These are phyloP conservation scores for Seira ritae DNA, from an alignment of 2,888 invertebrate genomes.

Conservation along the genomic window DNA sequence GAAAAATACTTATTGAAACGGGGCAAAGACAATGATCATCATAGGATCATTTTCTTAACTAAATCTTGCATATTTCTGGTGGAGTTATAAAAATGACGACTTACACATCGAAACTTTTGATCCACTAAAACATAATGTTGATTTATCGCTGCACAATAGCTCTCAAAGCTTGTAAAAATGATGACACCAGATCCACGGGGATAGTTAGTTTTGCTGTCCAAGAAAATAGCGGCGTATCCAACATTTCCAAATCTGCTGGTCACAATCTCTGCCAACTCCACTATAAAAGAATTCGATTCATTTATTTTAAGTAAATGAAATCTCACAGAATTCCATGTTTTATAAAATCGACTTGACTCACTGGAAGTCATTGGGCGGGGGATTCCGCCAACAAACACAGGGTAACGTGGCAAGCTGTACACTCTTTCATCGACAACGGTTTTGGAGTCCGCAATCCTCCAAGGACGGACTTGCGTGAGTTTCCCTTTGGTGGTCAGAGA, in stretches of 20 bases:
- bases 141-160: slow-evolving; percentile 41
- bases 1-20: too few species aligned
- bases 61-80: too few species aligned
- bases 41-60: too few species aligned
- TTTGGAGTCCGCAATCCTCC: slow-evolving; percentile 46
- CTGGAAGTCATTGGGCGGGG: slow-evolving; percentile 39
- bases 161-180: slow-evolving; percentile 42
- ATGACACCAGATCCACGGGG: slow-evolving; percentile 43
- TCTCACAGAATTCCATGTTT: too few species aligned
- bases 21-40: too few species aligned
- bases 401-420: slow-evolving; percentile 34
- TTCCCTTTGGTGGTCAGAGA: slow-evolving; percentile 44
- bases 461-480: slow-evolving; percentile 44
- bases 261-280: slow-evolving; percentile 45
- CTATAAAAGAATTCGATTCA: too few species aligned
- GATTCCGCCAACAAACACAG: slow-evolving; percentile 47
- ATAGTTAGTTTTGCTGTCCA: slow-evolving; percentile 41
- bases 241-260: slow-evolving; percentile 41
- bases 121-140: too few species aligned
- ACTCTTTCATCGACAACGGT: slow-evolving; percentile 19
- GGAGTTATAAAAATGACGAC: too few species aligned
- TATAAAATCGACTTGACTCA: too few species aligned
- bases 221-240: slow-evolving; percentile 41
- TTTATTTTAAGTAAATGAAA: too few species aligned
- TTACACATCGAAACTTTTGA: too few species aligned